A percentile compares a stretch with the other conserved stretches of the same genome.
Conservation (phyloP, 2,113 vertebrate species). For the Mellivora capensis region DNA sequence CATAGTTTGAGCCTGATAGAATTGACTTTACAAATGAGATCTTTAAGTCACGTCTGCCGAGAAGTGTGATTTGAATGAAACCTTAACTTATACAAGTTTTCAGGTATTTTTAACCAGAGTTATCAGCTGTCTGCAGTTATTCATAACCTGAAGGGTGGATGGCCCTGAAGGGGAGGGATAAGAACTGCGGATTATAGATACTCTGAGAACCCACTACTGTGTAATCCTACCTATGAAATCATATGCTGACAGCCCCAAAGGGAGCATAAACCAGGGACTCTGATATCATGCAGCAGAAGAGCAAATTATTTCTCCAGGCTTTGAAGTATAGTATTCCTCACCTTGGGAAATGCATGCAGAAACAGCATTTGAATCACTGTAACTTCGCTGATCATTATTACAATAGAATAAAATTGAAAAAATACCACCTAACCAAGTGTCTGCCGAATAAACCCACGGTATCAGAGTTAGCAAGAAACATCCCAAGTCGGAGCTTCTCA, state of each 20-base stretch:
- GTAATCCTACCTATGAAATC: not conserved
- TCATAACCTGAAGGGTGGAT: not conserved
- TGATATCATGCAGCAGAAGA: slow-evolving; percentile 58
- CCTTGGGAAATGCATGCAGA: slow-evolving; percentile 63
- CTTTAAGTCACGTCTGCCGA: slow-evolving; percentile 25
- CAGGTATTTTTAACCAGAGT: slow-evolving; percentile 23
- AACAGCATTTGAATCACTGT: slow-evolving; percentile 58
- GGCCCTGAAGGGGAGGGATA: not conserved
- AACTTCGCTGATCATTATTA: slow-evolving; percentile 58
- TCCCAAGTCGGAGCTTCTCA: slow-evolving; percentile 73
- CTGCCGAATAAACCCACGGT: slow-evolving; percentile 62
- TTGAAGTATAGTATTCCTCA: slow-evolving; percentile 64
- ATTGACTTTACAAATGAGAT: slow-evolving; percentile 41
- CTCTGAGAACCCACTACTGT: slow-evolving; percentile 1
- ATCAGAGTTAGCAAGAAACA: slow-evolving; percentile 65
- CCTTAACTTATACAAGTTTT: slow-evolving; percentile 1
- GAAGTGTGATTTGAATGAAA: slow-evolving; percentile 54
- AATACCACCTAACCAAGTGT: slow-evolving; percentile 50
- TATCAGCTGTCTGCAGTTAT: not conserved
- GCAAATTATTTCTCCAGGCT: slow-evolving; percentile 62
- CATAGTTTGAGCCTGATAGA: slow-evolving; percentile 42
- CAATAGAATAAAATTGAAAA: slow-evolving; percentile 67
- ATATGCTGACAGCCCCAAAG: slow-evolving; percentile 15
- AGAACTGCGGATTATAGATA: slow-evolving; percentile 22
- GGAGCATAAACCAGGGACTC: slow-evolving; percentile 30